Percentiles rank a stretch among this genome's conserved stretches.
phyloP scores from a whole-genome alignment of 2,888 invertebrate genomes.

The Tigriopus californicus region DNA sequence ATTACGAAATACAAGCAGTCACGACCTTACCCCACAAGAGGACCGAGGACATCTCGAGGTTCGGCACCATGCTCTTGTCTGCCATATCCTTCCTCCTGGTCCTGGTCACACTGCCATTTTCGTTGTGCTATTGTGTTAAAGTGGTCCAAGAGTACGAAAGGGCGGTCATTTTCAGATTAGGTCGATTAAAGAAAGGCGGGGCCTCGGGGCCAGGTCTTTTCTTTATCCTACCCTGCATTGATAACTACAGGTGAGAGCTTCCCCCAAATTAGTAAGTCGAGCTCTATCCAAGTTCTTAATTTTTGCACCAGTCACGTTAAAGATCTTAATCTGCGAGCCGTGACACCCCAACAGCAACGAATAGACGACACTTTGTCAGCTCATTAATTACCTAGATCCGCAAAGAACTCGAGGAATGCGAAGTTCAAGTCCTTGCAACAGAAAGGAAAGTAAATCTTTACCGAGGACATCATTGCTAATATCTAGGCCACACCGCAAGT shows the following conservation, averaged over 20 bases:
- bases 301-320: too few relatives aligned
- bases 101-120: conserved; percentile 22
- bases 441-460: too few relatives aligned
- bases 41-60: conserved; percentile 12
- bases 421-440: too few relatives aligned
- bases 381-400: too few relatives aligned
- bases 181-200: conserved; percentile 32
- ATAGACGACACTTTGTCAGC: too few relatives aligned
- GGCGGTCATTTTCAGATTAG: conserved; percentile 34
- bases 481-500: too few relatives aligned
- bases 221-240: conserved; percentile 42
- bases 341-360: too few relatives aligned
- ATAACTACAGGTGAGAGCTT: conserved; percentile 21
- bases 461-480: too few relatives aligned
- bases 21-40: neutral
- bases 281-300: too few relatives aligned
- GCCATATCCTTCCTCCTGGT: conserved; percentile 22
- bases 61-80: conserved; percentile 20
- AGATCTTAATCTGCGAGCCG: too few relatives aligned
- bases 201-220: conserved; percentile 38
- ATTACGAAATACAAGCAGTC: neutral
- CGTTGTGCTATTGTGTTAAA: conserved; percentile 24
- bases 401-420: too few relatives aligned
- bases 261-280: too few relatives aligned
- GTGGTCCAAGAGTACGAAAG: conserved; percentile 35